These are phyloP conservation scores for Watsonalla cultraria DNA, from an alignment of 2,888 invertebrate genomes.

Conservation along the genomic window DNA sequence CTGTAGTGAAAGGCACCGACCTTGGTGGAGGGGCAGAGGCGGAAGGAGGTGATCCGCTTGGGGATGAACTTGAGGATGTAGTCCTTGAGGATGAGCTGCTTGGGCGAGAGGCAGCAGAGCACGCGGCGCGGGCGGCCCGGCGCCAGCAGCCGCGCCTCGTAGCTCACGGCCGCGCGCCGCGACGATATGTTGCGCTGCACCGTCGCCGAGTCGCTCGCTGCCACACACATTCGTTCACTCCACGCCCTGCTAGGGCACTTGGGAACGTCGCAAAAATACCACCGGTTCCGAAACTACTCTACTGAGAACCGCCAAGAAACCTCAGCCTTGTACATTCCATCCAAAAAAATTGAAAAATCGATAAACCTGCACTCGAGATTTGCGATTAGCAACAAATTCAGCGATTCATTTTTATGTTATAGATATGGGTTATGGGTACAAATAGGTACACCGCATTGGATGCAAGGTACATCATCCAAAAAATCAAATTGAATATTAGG, in stretches of 20 bases:
- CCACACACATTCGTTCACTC: neutral
- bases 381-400: too few species aligned
- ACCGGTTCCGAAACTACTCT: neutral
- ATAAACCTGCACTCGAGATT: too few species aligned
- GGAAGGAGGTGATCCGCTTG: constrained; percentile 92
- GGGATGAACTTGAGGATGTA: constrained; percentile 95
- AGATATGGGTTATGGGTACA: too few species aligned
- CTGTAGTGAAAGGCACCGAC: too few species aligned
- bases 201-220: constrained; percentile 82
- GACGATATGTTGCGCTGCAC: constrained; percentile 93
- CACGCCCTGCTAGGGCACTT: too few species aligned
- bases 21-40: constrained; percentile 96
- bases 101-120: constrained; percentile 93
- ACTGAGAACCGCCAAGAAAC: too few species aligned
- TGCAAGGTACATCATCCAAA: too few species aligned
- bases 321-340: too few species aligned
- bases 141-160: constrained; percentile 82
- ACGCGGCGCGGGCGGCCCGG: constrained; percentile 89
- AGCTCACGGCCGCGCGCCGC: constrained; percentile 72
- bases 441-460: too few species aligned
- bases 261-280: neutral
- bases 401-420: too few species aligned
- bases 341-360: too few species aligned
- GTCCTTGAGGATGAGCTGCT: constrained; percentile 94
- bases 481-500: too few species aligned